Conservation (phyloP, 2,797 vertebrate species). For the Psittacula derbiana region DNA sequence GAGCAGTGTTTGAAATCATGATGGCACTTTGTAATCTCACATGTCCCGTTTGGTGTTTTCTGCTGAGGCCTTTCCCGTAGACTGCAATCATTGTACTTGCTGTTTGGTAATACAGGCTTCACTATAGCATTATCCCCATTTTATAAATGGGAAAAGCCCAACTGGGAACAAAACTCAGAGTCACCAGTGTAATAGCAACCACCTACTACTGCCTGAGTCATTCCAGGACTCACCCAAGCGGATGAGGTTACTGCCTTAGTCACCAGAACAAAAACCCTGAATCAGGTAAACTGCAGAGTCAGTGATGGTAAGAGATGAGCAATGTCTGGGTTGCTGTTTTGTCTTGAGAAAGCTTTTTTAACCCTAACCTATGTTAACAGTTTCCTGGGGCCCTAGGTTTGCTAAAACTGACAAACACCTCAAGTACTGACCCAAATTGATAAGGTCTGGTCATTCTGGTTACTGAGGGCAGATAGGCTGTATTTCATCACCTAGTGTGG, state of each 20-base stretch:
- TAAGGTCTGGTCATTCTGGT: not conserved
- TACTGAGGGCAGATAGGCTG: not conserved
- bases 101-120: not conserved
- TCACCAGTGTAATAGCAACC: not conserved
- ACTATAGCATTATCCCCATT: not conserved
- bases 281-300: not conserved
- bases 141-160: not conserved
- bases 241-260: not conserved
- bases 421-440: not conserved
- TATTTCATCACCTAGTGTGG: not conserved
- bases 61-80: not conserved
- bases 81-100: accelerated
- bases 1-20: not conserved
- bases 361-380: not conserved
- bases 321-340: not conserved
- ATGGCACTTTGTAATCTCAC: not conserved
- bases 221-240: not conserved
- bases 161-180: not conserved
- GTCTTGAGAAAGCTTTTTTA: not conserved
- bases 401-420: not conserved
- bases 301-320: not conserved
- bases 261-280: not conserved
- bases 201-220: not conserved
- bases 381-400: not conserved
- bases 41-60: accelerated